Evolutionary conservation across 2,797 vertebrate species (phyloP).

Genomic region (Lerista edwardsae): DNA sequence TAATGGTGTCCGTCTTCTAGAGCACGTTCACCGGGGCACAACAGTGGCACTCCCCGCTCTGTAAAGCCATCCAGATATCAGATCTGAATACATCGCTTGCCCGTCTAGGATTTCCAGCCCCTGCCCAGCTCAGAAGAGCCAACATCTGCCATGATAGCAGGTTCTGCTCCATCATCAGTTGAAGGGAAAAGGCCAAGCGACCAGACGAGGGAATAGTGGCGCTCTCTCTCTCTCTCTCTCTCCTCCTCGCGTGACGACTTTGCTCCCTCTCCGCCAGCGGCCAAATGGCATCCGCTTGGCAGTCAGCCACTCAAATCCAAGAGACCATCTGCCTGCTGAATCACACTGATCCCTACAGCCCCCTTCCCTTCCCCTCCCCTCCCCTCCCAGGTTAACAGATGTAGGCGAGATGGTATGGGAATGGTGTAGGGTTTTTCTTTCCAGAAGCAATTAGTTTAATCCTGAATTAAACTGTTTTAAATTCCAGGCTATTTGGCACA

Average conservation of each 20-base stretch:
- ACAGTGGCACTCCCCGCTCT: no score
- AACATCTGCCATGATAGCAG: slow-evolving; percentile 16
- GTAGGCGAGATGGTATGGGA: slow-evolving; percentile 59
- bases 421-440: slow-evolving; percentile 20
- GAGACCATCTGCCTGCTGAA: slow-evolving; percentile 70
- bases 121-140: neutral
- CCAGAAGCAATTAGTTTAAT: slow-evolving; percentile 72
- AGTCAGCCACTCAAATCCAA: slow-evolving; percentile 69
- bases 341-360: slow-evolving; percentile 40
- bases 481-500: slow-evolving; percentile 56
- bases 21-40: no score
- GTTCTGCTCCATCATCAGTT: slow-evolving; percentile 47
- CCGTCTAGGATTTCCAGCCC: neutral
- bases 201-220: slow-evolving; percentile 34
- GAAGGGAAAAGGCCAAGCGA: slow-evolving; percentile 53
- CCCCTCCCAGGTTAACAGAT: slow-evolving; percentile 62
- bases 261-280: slow-evolving; percentile 59
- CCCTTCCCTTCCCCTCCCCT: neutral
- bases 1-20: no score
- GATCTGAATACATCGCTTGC: no score
- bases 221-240: neutral
- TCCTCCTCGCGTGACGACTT: slow-evolving; percentile 57
- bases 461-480: slow-evolving; percentile 67
- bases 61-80: no score
- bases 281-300: slow-evolving; percentile 71